Conservation (phyloP, 2,797 vertebrate genomes). For the Paedocypris micromegethes region DNA sequence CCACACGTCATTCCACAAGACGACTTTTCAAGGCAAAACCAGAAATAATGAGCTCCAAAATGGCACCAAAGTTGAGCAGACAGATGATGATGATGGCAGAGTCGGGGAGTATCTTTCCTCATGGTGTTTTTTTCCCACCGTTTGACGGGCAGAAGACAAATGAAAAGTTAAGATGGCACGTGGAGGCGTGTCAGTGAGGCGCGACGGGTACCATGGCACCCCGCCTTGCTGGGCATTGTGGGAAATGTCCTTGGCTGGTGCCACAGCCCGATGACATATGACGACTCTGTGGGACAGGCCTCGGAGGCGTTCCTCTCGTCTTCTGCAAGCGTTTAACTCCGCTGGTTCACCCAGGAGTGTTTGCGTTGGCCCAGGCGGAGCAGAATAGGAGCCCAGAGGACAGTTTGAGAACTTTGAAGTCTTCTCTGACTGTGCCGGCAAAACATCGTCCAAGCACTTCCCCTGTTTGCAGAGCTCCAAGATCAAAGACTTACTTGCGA, state of each 20-base stretch:
- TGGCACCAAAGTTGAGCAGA: conserved; percentile 7
- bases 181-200: conserved; percentile 56
- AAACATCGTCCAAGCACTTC: conserved; percentile 21
- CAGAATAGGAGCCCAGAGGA: conserved; percentile 25
- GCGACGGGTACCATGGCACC: conserved; percentile 47
- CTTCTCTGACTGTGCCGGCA: conserved; percentile 19
- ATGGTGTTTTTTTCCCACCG: conserved; percentile 23
- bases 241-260: conserved; percentile 45
- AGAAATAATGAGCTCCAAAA: neutral
- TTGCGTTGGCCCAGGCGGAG: conserved; percentile 47
- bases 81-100: conserved; percentile 10
- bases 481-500: conserved; percentile 24
- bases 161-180: conserved; percentile 61
- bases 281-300: conserved; percentile 46
- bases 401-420: conserved; percentile 28
- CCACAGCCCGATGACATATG: conserved; percentile 52
- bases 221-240: conserved; percentile 55
- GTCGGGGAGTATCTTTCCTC: conserved; percentile 7
- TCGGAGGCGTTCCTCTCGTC: conserved; percentile 42
- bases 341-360: conserved; percentile 45
- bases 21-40: too few species aligned
- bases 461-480: conserved; percentile 22
- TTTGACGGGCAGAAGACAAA: conserved; percentile 55
- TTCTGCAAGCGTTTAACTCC: conserved; percentile 54
- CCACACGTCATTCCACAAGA: too few species aligned